Evolutionary conservation across 2,888 invertebrate species (phyloP), one percentile per base, ranked within the genome.

Genomic region (Thereva unica): DNA sequence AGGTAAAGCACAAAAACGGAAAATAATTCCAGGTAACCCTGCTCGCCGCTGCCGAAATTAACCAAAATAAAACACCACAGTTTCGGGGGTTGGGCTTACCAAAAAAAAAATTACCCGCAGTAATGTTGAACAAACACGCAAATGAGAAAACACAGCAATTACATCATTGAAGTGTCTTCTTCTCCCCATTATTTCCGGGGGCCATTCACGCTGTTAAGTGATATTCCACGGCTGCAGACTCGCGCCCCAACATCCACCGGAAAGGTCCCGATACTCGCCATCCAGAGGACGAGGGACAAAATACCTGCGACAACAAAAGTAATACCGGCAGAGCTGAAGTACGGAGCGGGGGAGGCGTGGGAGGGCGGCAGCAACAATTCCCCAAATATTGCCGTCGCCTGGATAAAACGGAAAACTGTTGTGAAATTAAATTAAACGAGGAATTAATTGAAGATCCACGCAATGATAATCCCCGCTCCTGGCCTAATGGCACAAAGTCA

Each of bases 371-470:
- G 54, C 64, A 44, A 61, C 49, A 61, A 50, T 50, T 61, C 50
- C 38, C 40, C 9, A 49, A 50, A 50, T 41, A 61, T 53, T 35
- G 56, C 59, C 50, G 10, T 55, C 61, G 34, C 52, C 54, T 59
- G 57, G 56, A 42, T 37, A 52, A 64, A 67, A 63, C 42, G 67
- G 52, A 61, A 64, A 69, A 66, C 65, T 61, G 23, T 68, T 63
- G 56, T 69, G 68, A 63, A 70, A 70, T 70, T 68, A 71, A 71
- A 69, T 69, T 69, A 71, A 69, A 69, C 68, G 70, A 69, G 69
- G 63, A 69, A 68, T 68, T 71, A 71, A 71, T 70, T 70, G 69
- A 69, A 71, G 71, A 71, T 71, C 66, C 71, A 71, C 69, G 71
- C 71, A 52, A 69, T 56, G 70, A 70, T 70, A 68, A 68, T 41